Evolutionary conservation across 2,888 invertebrate genomes (phyloP).

Genomic region (Anaspis maculata): DNA sequence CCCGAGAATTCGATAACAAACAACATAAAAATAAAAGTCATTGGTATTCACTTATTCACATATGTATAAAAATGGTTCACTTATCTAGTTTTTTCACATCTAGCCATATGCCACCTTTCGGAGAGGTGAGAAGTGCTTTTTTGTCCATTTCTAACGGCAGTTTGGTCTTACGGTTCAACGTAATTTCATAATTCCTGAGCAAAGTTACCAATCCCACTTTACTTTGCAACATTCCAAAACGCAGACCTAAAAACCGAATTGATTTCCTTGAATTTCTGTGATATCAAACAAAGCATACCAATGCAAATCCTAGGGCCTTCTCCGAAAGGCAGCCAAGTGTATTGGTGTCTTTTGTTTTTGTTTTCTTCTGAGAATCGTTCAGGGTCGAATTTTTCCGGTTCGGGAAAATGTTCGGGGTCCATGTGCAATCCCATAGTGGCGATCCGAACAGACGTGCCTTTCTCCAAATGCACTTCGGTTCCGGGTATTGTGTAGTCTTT

Average conservation of each 20-base stretch:
- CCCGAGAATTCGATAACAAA: no score
- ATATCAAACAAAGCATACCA: no score
- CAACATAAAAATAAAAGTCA: no score
- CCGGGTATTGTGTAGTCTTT: slow-evolving; percentile 29
- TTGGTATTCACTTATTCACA: no score
- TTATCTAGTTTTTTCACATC: slow-evolving; percentile 33
- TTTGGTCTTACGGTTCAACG: slow-evolving; percentile 22
- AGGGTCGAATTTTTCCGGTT: slow-evolving; percentile 21
- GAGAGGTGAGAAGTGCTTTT: slow-evolving; percentile 12
- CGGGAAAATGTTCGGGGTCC: slow-evolving; percentile 19
- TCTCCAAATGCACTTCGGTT: slow-evolving; percentile 27
- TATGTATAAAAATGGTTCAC: no score
- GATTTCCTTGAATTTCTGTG: no score
- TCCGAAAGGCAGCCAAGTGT: slow-evolving; percentile 30
- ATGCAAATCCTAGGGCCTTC: slow-evolving; percentile 34
- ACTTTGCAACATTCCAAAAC: slow-evolving; percentile 30
- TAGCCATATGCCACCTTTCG: slow-evolving; percentile 23
- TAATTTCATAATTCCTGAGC: slow-evolving; percentile 23
- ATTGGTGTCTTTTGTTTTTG: slow-evolving; percentile 5
- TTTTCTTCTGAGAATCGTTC: slow-evolving; percentile 18
- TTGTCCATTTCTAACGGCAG: slow-evolving; percentile 21
- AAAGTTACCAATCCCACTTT: slow-evolving; percentile 24
- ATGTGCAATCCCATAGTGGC: slow-evolving; percentile 21
- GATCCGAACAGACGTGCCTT: slow-evolving; percentile 30
- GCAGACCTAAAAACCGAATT: slow-evolving; percentile 28